Conservation (phyloP, 2,888 invertebrate genomes). For the Nycteola revayana region DNA sequence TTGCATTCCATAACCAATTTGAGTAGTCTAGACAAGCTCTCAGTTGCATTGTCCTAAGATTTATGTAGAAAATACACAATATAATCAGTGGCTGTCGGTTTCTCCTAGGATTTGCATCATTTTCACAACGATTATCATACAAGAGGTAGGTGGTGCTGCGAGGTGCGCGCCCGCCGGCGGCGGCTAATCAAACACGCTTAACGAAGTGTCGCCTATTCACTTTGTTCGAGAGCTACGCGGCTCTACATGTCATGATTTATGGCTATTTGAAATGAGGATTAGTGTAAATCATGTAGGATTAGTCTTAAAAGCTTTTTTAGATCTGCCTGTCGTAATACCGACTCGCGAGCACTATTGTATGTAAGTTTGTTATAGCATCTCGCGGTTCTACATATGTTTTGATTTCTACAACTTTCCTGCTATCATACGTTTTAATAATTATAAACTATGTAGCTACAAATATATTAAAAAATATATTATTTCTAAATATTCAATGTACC, state of each 20-base stretch:
- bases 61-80: conserved; percentile 22
- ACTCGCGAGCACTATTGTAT: too few relatives aligned
- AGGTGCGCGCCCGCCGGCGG: conserved; percentile 26
- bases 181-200: conserved; percentile 25
- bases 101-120: conserved; percentile 27
- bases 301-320: too few relatives aligned
- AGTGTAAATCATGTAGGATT: too few relatives aligned
- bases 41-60: conserved; percentile 4
- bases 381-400: too few relatives aligned
- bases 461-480: too few relatives aligned
- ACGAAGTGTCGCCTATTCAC: conserved; percentile 21
- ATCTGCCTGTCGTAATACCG: too few relatives aligned
- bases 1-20: too few relatives aligned
- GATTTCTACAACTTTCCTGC: too few relatives aligned
- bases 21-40: not conserved
- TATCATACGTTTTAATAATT: too few relatives aligned
- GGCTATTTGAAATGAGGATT: not conserved
- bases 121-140: conserved; percentile 28
- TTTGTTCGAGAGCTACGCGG: conserved; percentile 3
- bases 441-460: too few relatives aligned
- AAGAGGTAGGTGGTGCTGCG: conserved; percentile 18
- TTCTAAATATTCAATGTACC: too few relatives aligned
- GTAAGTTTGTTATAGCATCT: too few relatives aligned
- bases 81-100: conserved; percentile 13
- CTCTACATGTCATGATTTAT: conserved; percentile 15